Evolutionary conservation across 2,797 vertebrate species (phyloP), one percentile per base, ranked within the genome.

Genomic region (Schizopygopsis malacanthus): DNA sequence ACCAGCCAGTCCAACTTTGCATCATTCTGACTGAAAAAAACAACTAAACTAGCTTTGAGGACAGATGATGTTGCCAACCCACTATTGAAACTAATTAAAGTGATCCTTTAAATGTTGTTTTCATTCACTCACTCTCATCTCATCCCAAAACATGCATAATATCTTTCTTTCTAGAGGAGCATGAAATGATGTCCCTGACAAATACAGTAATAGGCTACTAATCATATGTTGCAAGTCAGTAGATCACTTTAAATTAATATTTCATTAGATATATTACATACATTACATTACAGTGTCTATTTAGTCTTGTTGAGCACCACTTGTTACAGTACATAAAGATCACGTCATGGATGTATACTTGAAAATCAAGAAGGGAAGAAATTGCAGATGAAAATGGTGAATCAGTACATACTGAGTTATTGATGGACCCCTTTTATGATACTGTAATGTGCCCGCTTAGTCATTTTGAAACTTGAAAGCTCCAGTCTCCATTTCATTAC

Each of bases 1-100:
- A 93, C 92, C 87, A 73, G 67, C 13, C 25, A 54, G 33, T 56
- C 75, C 3, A 77, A n/a, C 33, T 33, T 33, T 15, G 20, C 52
- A 77, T 56, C 73, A 15, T 77, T 15, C 52, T 39, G 22, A n/a
- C 4, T 75, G 15, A 25, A 25, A 37, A 65, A 28, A 33, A 25
- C 61, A 33, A 65, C 13, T 2, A 16, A 67, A 33, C 63, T 33
- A 37, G 15, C 63, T 16, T 16, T 65, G 28, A 65, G 25, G 63
- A 65, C 63, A 65, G 63, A 65, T 33, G 28, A 16, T 65, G 28
- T 65, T 33, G 28, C 25, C 28, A 8, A 33, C 11, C n/a, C 59
- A 61, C 2, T 61, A 61, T 13, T 13, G 59, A 61, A 25, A 59
- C 22, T 25, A 59, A n/a, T 10, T 59, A n/a, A 11, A 59, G 8